phyloP scores from a whole-genome alignment of 2,888 invertebrate species.

The Cephus nigrinus region DNA sequence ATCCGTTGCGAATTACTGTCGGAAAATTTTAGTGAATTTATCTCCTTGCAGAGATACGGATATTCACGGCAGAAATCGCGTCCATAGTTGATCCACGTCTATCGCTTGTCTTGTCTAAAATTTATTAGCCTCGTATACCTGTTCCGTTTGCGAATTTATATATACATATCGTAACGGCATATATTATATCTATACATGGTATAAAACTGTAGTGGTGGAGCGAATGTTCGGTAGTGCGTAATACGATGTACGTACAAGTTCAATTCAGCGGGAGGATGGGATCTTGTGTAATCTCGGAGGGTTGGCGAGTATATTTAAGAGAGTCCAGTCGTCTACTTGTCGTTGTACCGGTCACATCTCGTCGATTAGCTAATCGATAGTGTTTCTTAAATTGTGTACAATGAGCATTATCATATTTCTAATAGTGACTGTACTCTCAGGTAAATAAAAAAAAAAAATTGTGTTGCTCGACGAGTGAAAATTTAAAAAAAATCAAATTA shows the following conservation, averaged over 20 bases:
- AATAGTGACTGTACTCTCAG: background rate
- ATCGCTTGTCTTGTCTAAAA: background rate
- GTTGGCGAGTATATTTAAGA: slow-evolving; percentile 41
- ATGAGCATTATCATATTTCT: background rate
- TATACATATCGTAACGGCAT: background rate
- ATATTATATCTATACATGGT: background rate
- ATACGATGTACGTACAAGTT: slow-evolving; percentile 30
- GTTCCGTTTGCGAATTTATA: background rate
- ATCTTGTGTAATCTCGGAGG: slow-evolving; percentile 44
- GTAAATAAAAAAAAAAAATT: background rate
- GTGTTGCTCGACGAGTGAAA: too few species aligned
- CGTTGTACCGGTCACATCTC: slow-evolving; percentile 36
- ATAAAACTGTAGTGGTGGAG: background rate
- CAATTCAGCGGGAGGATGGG: slow-evolving; percentile 39
- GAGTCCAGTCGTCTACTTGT: slow-evolving; percentile 38
- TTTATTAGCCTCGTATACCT: background rate
- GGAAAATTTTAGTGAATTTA: background rate
- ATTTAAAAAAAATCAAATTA: background rate
- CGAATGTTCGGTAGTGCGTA: slow-evolving; percentile 1
- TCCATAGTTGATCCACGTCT: background rate
- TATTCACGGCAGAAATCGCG: background rate
- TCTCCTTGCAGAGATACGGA: too few species aligned
- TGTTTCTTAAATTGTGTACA: background rate
- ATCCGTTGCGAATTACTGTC: background rate
- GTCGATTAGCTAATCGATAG: slow-evolving; percentile 21